Evolutionary conservation across 2,888 invertebrate species (phyloP), one percentile per base, ranked within the genome.

Genomic region (Phaonia tiefii): DNA sequence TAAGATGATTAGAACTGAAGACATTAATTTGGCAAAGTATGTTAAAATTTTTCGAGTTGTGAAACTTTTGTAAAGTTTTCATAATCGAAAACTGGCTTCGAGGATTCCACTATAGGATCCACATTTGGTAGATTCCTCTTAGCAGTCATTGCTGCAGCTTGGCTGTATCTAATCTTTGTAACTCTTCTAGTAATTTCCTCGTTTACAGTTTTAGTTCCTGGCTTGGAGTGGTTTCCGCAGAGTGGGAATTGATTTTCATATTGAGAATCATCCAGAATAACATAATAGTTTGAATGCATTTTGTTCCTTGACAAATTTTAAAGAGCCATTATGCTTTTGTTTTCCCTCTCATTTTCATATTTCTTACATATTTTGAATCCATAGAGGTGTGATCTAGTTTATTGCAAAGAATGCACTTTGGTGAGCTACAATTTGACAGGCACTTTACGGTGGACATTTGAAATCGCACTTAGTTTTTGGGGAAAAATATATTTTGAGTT

Each of bases 381-480:
- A 3, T 17, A 11, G 42, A n/a, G 15, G 31, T 17, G n/a, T 73
- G 56, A 5, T 17, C 11, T 7, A 1, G 25, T n/a, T 22, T n/a
- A 1, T 63, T 39, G 58, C 65, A 73, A 0, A 73, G 13, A 17
- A 73, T 11, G 22, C 73, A 73, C 13, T 51, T 72, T 13, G 1
- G 13, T 20, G 5, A 3, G 3, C 22, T n/a, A 22, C 72, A 72
- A 0, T 46, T 46, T n/a, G n/a, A n/a, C n/a, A n/a, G n/a, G n/a
- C 0, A n/a, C 51, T 1, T 31, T 11, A 39, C 72, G 51, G n/a
- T n/a, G n/a, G n/a, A n/a, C n/a, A n/a, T n/a, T n/a, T 22, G 1
- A 22, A 4, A 10, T 22, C 1, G 10, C 51, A 51, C 11, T 51
- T 51, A 49, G 8, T 49, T 8, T 15, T 3, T 49, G 13, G 17